Percentiles rank a stretch among this genome's conserved stretches.
phyloP scores from a whole-genome alignment of 2,797 vertebrate genomes.

The Apodemus agrarius region DNA sequence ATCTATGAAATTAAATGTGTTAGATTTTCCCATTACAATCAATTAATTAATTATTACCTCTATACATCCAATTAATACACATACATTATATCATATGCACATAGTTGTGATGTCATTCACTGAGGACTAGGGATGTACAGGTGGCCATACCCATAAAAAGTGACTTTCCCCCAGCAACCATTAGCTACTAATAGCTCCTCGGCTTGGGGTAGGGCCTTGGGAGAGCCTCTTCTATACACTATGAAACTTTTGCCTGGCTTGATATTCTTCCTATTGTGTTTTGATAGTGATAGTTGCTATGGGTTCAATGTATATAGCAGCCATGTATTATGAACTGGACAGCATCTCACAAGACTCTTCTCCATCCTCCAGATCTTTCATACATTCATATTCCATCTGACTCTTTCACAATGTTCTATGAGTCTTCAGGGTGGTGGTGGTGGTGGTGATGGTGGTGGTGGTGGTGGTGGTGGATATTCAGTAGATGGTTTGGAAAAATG shows the following conservation, averaged over 20 bases:
- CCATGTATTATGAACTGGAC: not conserved
- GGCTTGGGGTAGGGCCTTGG: not conserved
- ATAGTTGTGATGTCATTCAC: not conserved
- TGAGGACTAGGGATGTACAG: not conserved
- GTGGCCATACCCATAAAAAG: not conserved
- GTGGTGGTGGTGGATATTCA: not conserved
- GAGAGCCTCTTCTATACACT: no score
- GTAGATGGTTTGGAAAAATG: not conserved
- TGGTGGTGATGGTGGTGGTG: not conserved
- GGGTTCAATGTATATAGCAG: not conserved
- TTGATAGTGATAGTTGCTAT: not conserved
- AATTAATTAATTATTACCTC: not conserved
- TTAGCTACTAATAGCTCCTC: not conserved
- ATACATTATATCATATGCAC: not conserved
- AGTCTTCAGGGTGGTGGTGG: not conserved
- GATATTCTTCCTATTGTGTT: not conserved
- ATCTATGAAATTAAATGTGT: not conserved
- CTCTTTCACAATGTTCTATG: not conserved
- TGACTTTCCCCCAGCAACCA: not conserved
- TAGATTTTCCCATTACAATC: not conserved
- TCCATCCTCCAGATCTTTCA: not conserved
- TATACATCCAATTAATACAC: not conserved
- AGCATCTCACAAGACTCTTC: not conserved
- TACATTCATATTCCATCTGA: not conserved
- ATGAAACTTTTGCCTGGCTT: not conserved